Base-by-base conservation (phyloP, 2,888 invertebrate genomes). In the Philhelius pedissequus region DNA sequence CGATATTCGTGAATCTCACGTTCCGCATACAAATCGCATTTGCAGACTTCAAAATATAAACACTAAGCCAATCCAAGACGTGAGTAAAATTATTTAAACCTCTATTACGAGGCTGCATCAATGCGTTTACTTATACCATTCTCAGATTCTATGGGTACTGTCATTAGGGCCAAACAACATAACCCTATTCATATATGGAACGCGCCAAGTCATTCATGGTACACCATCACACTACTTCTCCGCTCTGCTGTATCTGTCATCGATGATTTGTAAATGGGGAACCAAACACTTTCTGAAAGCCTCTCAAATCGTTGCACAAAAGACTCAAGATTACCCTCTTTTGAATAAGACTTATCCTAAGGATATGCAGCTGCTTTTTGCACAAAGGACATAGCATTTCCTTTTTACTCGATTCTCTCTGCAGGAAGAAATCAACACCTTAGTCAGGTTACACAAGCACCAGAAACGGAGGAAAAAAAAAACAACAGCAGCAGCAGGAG, bases 191-290 rank as follows among this genome's bases (percentile, higher is more conserved):
- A 56, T 20, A 56, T 8, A 76, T 9, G 30, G 38, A 68, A 50
- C 32, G 38, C 43, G 48, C 64, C n/a, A 30, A n/a, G 64, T 56
- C 32, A 56, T 32, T 35, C 20, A 32, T 35, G 22, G 18, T 11
- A 18, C 20, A 2, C 13, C 4, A 9, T n/a, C 32, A 18, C n/a
- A 32, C 13, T 13, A 22, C 20, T 48, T 18, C 35, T 22, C 22
- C 32, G 38, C 50, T 70, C 56, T 79, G 69, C 60, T 80, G 66
- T 66, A 66, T 78, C 60, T 71, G 68, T 52, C 68, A 68, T 78
- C 82, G 78, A 82, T 79, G 77, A 82, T 79, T 83, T 79, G 79
- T 69, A 83, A 83, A 83, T 79, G 64, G 64, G 79, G 58, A 82
- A 77, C 45, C 77, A 60, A 77, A 77, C 64, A 71, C 43, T 73